phyloP scores from a whole-genome alignment of 2,888 invertebrate species.

The Melinaea menophilus region DNA sequence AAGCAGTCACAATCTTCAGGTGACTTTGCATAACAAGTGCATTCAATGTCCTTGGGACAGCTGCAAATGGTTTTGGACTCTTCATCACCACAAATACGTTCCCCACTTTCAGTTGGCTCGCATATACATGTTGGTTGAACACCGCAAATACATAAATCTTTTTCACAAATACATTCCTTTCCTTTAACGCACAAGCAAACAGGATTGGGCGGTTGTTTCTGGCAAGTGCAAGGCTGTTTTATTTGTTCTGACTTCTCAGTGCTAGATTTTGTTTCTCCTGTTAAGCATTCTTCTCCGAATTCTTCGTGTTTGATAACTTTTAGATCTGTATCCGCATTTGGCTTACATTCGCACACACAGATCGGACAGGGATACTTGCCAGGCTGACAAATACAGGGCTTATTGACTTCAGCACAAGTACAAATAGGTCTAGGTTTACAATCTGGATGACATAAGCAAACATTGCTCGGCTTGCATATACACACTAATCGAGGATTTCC shows the following conservation, averaged over 20 bases:
- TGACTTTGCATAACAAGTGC: constrained; percentile 44
- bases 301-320: constrained; percentile 32
- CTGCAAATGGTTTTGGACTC: constrained; percentile 50
- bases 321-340: constrained; percentile 27
- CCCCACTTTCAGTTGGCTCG: constrained; percentile 41
- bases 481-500: constrained; percentile 47
- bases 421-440: constrained; percentile 48
- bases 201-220: constrained; percentile 44
- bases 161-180: constrained; percentile 49
- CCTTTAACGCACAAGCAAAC: constrained; percentile 53
- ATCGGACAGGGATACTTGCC: constrained; percentile 53
- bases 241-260: constrained; percentile 23
- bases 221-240: constrained; percentile 54
- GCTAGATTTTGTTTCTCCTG: constrained; percentile 13
- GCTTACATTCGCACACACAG: constrained; percentile 56
- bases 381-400: constrained; percentile 58
- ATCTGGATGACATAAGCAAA: constrained; percentile 58
- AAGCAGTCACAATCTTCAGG: constrained; percentile 50
- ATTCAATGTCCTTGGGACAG: constrained; percentile 45
- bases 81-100: constrained; percentile 42
- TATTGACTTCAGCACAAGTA: constrained; percentile 53
- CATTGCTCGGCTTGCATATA: constrained; percentile 47
- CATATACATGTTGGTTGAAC: constrained; percentile 53
- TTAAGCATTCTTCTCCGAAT: constrained; percentile 25
- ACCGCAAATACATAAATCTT: constrained; percentile 52